A percentile compares a stretch with the other conserved stretches of the same genome.
These are phyloP conservation scores for Chloropsis hardwickii DNA, from an alignment of 2,113 vertebrate species.

Conservation along the genomic window DNA sequence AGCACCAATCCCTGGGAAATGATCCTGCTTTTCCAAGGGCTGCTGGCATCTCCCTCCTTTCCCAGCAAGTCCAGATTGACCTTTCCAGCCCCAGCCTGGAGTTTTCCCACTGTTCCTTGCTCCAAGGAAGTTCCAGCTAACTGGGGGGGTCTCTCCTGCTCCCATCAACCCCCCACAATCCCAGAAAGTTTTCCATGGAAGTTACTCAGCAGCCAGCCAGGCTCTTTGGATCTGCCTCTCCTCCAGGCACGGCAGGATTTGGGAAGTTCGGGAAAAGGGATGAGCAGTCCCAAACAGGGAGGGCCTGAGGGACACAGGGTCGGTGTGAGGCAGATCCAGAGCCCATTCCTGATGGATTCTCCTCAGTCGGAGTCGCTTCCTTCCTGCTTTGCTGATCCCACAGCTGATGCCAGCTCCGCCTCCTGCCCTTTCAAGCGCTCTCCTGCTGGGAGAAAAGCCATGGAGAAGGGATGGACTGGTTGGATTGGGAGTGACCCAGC, in stretches of 20 bases:
- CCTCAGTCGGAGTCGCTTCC: constrained; percentile 86
- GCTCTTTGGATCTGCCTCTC: neutral
- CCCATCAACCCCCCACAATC: accelerated
- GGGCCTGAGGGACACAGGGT: accelerated
- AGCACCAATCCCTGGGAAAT: neutral
- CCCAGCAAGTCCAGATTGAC: neutral
- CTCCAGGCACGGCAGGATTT: neutral
- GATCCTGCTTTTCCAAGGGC: neutral
- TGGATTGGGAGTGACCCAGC: accelerated
- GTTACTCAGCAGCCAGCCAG: neutral
- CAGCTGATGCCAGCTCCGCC: constrained; percentile 79
- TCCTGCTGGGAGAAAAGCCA: constrained; percentile 68
- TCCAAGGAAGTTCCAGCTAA: neutral
- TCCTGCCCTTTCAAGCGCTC: constrained; percentile 89
- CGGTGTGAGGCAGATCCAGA: accelerated
- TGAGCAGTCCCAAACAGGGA: accelerated
- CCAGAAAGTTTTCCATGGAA: neutral
- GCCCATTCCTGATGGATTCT: neutral
- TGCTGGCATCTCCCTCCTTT: neutral
- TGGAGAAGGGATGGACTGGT: accelerated
- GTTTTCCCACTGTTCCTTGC: neutral
- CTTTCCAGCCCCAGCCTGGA: accelerated
- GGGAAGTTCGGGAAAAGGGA: neutral
- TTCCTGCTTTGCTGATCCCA: constrained; percentile 74
- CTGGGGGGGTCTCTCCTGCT: neutral